phyloP scores from a whole-genome alignment of 2,797 vertebrate species.

The Esox masquinongy region DNA sequence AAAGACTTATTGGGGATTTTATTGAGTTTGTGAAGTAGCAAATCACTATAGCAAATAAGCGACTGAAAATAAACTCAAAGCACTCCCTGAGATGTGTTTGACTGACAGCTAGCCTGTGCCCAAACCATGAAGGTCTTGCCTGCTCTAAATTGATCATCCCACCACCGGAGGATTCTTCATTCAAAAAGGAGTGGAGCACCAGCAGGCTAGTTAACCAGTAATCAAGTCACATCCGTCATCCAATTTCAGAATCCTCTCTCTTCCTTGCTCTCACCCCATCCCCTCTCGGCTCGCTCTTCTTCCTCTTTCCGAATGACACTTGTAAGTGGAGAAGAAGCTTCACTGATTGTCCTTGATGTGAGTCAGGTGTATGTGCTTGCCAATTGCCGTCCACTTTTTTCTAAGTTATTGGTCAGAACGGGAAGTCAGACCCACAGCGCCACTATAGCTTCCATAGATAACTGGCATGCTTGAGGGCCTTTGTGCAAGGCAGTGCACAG shows the following conservation, averaged over 20 bases:
- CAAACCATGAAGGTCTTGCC: conserved; percentile 52
- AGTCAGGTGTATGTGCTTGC: conserved; percentile 56
- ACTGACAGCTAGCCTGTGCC: conserved; percentile 38
- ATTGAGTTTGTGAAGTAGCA: conserved; percentile 39
- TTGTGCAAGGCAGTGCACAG: neutral
- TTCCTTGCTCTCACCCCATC: conserved; percentile 14
- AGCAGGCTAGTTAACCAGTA: conserved; percentile 64
- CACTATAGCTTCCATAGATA: neutral
- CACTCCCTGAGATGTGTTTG: conserved; percentile 25
- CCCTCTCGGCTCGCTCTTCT: conserved; percentile 51
- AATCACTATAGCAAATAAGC: conserved; percentile 42
- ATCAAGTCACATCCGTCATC: conserved; percentile 71
- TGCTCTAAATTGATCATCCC: conserved; percentile 60
- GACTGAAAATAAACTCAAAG: conserved; percentile 27
- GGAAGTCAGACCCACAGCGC: neutral
- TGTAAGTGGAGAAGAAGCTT: conserved; percentile 53
- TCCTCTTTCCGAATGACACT: conserved; percentile 51
- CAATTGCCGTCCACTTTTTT: conserved; percentile 48
- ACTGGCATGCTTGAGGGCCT: neutral
- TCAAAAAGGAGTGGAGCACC: conserved; percentile 52
- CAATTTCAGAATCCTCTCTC: conserved; percentile 58
- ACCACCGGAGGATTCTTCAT: conserved; percentile 50
- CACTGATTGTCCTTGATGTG: conserved; percentile 65
- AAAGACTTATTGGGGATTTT: conserved; percentile 41
- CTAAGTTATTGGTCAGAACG: conserved; percentile 25